These are phyloP conservation scores for Caenorhabditis macrosperma DNA, from an alignment of 2,888 invertebrate genomes.

Conservation along the genomic window DNA sequence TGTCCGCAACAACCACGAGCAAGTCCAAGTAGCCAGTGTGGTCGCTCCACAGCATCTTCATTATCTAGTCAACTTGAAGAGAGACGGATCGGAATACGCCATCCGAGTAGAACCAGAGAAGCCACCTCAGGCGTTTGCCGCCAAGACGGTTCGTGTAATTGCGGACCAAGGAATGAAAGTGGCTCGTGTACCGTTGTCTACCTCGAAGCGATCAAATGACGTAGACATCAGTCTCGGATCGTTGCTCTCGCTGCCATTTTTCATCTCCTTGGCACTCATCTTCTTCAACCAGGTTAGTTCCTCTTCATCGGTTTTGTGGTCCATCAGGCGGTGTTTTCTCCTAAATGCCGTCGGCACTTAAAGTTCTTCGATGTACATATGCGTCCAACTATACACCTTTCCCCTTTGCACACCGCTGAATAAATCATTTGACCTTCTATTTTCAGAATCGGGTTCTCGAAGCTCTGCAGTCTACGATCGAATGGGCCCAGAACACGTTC, in stretches of 20 bases:
- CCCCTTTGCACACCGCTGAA: background rate
- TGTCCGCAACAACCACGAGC: conserved; percentile 27
- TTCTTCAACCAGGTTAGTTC: conserved; percentile 65
- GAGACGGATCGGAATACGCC: conserved; percentile 59
- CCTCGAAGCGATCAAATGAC: conserved; percentile 47
- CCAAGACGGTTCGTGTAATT: conserved; percentile 56
- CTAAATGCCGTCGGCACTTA: background rate
- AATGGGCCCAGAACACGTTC: conserved; percentile 24
- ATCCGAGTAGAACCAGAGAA: conserved; percentile 66
- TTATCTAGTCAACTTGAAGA: conserved; percentile 52
- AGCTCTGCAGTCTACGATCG: conserved; percentile 20
- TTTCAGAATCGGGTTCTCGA: conserved; percentile 52
- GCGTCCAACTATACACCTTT: background rate
- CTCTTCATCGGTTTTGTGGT: background rate
- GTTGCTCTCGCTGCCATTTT: conserved; percentile 65
- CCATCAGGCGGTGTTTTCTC: background rate
- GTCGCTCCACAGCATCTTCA: conserved; percentile 60
- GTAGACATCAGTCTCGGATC: conserved; percentile 66
- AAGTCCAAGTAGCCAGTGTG: conserved; percentile 40
- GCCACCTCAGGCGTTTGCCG: conserved; percentile 55
- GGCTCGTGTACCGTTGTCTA: conserved; percentile 60
- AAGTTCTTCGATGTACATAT: background rate
- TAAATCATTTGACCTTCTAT: background rate
- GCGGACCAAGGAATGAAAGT: conserved; percentile 64
- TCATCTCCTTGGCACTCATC: conserved; percentile 59